These are phyloP conservation scores for Triplophysa siluroides DNA, from an alignment of 2,113 vertebrate species.

Conservation along the genomic window DNA sequence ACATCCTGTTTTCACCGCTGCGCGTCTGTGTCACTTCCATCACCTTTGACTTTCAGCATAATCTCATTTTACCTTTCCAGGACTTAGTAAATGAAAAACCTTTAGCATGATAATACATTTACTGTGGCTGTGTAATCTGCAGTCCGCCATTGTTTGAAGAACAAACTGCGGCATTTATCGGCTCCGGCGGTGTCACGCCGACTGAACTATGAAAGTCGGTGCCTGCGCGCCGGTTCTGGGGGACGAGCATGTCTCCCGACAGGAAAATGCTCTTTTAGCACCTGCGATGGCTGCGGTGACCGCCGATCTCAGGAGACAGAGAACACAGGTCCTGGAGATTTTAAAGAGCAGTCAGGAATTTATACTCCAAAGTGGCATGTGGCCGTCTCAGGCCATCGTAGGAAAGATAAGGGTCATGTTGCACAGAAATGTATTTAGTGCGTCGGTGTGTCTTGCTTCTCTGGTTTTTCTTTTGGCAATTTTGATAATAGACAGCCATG, in stretches of 20 bases:
- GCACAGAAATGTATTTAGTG: not conserved
- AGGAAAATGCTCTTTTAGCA: constrained; percentile 33
- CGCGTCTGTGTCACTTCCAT: constrained; percentile 23
- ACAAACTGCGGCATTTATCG: constrained; percentile 29
- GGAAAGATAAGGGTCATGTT: not conserved
- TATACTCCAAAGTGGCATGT: not conserved
- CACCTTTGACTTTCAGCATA: constrained; percentile 35
- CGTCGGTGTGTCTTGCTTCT: not conserved
- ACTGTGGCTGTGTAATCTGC: constrained; percentile 18
- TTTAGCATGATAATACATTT: constrained; percentile 35
- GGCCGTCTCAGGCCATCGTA: not conserved
- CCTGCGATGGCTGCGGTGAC: constrained; percentile 4
- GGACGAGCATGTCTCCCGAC: not conserved
- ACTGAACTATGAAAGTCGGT: constrained; percentile 9
- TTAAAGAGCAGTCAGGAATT: constrained; percentile 6
- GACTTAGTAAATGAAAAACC: constrained; percentile 33
- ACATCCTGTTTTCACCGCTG: not conserved
- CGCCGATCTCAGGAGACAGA: not conserved
- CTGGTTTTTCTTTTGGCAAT: too few species aligned
- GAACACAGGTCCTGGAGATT: constrained; percentile 8
- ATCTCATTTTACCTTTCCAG: constrained; percentile 19
- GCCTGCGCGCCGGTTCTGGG: not conserved
- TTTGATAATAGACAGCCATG: too few species aligned
- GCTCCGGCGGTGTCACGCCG: not conserved
- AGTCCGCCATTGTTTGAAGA: constrained; percentile 8